A percentile compares a stretch with the other conserved stretches of the same genome.
Conservation (phyloP, 2,797 vertebrate genomes). For the Falco rusticolus region DNA sequence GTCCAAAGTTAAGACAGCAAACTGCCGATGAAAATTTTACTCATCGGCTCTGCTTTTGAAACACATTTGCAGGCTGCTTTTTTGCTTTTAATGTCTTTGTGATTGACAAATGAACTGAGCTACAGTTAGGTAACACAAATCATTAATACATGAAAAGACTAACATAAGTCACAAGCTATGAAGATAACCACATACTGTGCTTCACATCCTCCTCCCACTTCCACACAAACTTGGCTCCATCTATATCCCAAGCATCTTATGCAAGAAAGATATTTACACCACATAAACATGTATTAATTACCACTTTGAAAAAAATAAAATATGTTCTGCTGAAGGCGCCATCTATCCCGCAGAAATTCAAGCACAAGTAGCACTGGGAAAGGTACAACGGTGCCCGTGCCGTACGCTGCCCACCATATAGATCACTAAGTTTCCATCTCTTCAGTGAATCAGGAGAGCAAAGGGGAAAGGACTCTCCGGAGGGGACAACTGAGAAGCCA, state of each 20-base stretch:
- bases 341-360: not conserved
- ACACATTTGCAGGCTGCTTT: not conserved
- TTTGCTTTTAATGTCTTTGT: conserved; percentile 8
- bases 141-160: not conserved
- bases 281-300: not conserved
- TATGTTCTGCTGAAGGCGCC: not conserved
- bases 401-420: rapidly evolving
- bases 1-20: not conserved
- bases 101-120: not conserved
- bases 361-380: not conserved
- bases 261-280: not conserved
- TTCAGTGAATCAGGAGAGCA: not conserved
- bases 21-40: not conserved
- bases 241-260: not conserved
- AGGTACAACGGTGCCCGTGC: not conserved
- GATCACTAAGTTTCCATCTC: rapidly evolving
- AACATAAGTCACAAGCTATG: not conserved
- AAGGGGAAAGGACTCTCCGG: not conserved
- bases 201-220: not conserved
- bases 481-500: not conserved
- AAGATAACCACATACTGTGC: not conserved
- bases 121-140: not conserved
- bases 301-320: not conserved
- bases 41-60: not conserved
- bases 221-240: not conserved